Evolutionary conservation across 2,797 vertebrate species (phyloP).

Genomic region (Novumbra hubbsi): DNA sequence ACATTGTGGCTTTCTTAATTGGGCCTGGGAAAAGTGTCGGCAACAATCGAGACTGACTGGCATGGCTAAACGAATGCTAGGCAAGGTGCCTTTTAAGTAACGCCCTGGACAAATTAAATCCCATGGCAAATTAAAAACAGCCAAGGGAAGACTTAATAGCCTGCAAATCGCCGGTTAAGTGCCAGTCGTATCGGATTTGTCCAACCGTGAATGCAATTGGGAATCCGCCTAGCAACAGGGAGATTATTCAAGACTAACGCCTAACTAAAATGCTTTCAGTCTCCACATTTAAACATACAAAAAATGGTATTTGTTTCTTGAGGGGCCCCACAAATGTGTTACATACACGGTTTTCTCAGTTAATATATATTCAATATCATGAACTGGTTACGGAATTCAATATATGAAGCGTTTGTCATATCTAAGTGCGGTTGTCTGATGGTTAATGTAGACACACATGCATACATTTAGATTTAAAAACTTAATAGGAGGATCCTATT

Average conservation of each 20-base stretch:
- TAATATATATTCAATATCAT: too few relatives aligned
- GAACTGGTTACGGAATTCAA: too few relatives aligned
- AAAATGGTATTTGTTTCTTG: constrained; percentile 29
- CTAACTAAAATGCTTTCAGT: too few relatives aligned
- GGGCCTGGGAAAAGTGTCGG: constrained; percentile 35
- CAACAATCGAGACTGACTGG: constrained; percentile 41
- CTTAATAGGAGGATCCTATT: too few relatives aligned
- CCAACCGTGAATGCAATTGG: constrained; percentile 2
- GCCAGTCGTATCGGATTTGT: constrained; percentile 64
- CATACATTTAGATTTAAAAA: too few relatives aligned
- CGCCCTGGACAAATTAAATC: constrained; percentile 61
- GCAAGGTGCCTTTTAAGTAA: constrained; percentile 47
- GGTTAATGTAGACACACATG: too few relatives aligned
- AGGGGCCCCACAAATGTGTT: neutral
- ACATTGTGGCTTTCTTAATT: constrained; percentile 15
- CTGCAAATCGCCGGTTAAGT: constrained; percentile 61
- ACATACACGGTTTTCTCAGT: too few relatives aligned
- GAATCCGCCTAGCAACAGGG: constrained; percentile 18
- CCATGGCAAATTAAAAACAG: constrained; percentile 63
- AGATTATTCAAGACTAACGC: too few relatives aligned
- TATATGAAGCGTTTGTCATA: too few relatives aligned
- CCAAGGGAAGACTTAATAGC: constrained; percentile 53
- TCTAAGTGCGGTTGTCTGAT: too few relatives aligned
- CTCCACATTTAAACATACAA: constrained; percentile 9
- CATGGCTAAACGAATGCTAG: constrained; percentile 50